Conservation (phyloP, 1,140 invertebrate genomes). For the Drosophila orosa region DNA sequence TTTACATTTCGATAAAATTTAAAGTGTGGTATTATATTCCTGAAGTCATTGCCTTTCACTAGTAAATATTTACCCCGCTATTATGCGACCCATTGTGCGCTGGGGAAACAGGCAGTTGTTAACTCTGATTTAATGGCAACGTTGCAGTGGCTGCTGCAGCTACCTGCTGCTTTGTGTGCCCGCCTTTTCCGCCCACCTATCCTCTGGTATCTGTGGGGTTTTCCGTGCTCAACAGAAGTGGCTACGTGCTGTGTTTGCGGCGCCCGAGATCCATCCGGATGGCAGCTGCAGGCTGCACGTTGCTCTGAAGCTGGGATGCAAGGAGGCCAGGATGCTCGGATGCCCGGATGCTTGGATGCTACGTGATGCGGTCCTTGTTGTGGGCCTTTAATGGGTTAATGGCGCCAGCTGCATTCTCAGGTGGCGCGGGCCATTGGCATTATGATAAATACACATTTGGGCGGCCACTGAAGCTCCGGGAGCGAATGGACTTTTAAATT, state of each 20-base stretch:
- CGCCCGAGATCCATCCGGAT: conserved; percentile 43
- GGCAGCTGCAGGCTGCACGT: conserved; percentile 29
- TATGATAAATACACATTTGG: conserved; percentile 81
- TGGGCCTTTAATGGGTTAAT: conserved; percentile 76
- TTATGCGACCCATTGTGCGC: conserved; percentile 36
- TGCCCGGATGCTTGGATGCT: conserved; percentile 24
- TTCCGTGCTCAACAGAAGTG: conserved; percentile 62
- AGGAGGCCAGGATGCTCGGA: not conserved
- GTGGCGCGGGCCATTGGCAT: conserved; percentile 59
- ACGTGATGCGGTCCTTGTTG: conserved; percentile 73
- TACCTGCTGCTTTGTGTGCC: conserved; percentile 45
- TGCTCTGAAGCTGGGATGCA: conserved; percentile 15
- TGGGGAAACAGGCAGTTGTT: conserved; percentile 73
- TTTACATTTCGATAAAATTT: not conserved
- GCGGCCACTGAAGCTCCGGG: conserved; percentile 22
- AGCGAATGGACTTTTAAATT: conserved; percentile 73
- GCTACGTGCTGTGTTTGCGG: conserved; percentile 73
- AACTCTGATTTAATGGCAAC: conserved; percentile 81
- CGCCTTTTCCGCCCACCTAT: not conserved
- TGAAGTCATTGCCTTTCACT: not conserved
- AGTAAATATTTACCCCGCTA: conserved; percentile 9
- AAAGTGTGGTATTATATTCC: not conserved
- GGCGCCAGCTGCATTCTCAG: conserved; percentile 46
- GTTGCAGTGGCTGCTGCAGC: conserved; percentile 36
- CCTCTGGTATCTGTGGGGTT: conserved; percentile 17